These are phyloP conservation scores for Paralichthys olivaceus DNA, from an alignment of 2,113 vertebrate genomes.

Conservation along the genomic window DNA sequence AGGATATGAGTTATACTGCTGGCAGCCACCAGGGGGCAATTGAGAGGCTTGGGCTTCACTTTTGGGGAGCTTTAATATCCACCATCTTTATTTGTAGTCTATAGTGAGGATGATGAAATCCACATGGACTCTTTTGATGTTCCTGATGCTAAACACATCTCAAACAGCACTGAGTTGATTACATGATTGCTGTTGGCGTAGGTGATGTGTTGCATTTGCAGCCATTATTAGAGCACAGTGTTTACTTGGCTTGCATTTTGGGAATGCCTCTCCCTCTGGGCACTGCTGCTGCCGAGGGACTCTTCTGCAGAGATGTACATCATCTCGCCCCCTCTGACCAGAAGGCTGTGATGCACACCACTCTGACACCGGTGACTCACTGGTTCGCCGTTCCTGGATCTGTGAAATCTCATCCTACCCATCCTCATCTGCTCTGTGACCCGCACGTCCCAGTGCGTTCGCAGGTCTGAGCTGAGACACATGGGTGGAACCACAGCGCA, in stretches of 20 bases:
- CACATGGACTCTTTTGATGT: no score
- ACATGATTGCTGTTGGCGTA: slow-evolving; percentile 46
- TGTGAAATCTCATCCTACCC: slow-evolving; percentile 63
- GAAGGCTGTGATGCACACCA: slow-evolving; percentile 70
- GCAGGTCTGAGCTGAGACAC: no score
- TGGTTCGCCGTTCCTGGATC: slow-evolving; percentile 57
- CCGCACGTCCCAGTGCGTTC: no score
- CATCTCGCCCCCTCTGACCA: slow-evolving; percentile 59
- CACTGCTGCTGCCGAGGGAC: slow-evolving; percentile 15
- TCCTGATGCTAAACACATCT: not conserved
- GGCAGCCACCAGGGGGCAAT: no score
- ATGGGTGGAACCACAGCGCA: not conserved
- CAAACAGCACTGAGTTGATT: slow-evolving; percentile 28
- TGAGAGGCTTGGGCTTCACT: no score
- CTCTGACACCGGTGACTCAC: slow-evolving; percentile 65
- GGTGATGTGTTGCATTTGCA: slow-evolving; percentile 47
- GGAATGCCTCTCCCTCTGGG: slow-evolving; percentile 46
- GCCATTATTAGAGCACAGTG: slow-evolving; percentile 39
- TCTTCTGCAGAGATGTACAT: slow-evolving; percentile 48
- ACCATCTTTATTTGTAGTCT: no score
- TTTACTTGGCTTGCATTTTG: slow-evolving; percentile 55
- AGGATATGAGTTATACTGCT: no score
- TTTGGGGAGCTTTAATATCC: no score
- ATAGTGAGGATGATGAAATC: no score
- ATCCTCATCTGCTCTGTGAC: slow-evolving; percentile 7